phyloP scores from a whole-genome alignment of 2,888 invertebrate species.

The Caenorhabditis uteleia region DNA sequence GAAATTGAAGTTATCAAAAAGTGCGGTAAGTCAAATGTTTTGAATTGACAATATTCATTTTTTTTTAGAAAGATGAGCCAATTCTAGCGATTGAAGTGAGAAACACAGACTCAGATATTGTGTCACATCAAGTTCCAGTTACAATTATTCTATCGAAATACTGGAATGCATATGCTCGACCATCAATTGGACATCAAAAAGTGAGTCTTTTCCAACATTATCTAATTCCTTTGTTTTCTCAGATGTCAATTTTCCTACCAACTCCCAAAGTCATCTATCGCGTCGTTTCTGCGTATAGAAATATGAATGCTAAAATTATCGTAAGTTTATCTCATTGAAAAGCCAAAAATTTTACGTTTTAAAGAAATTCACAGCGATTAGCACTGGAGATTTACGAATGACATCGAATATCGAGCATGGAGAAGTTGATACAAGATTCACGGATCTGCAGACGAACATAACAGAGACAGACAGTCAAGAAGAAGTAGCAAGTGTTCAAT shows the following conservation, averaged over 20 bases:
- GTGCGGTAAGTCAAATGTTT: conserved; percentile 1
- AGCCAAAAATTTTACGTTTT: no score
- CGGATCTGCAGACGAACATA: conserved; percentile 16
- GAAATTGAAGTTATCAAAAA: conserved; percentile 37
- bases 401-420: conserved; percentile 17
- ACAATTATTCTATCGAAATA: conserved; percentile 26
- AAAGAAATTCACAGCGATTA: conserved; percentile 35
- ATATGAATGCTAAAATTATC: conserved; percentile 22
- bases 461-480: conserved; percentile 36
- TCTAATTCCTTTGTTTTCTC: neutral
- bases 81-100: conserved; percentile 24
- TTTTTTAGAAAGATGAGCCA: conserved; percentile 15
- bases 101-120: conserved; percentile 31
- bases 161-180: conserved; percentile 22
- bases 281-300: conserved; percentile 21
- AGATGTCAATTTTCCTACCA: conserved; percentile 30
- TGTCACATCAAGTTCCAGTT: conserved; percentile 28
- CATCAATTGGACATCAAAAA: conserved; percentile 21
- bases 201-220: neutral
- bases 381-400: conserved; percentile 25
- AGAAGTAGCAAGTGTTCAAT: conserved; percentile 24
- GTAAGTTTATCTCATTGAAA: conserved; percentile 2
- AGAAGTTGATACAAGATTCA: conserved; percentile 26
- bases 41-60: neutral
- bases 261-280: conserved; percentile 13